phyloP scores from a whole-genome alignment of 2,797 vertebrate species.

The Vireo griseus region DNA sequence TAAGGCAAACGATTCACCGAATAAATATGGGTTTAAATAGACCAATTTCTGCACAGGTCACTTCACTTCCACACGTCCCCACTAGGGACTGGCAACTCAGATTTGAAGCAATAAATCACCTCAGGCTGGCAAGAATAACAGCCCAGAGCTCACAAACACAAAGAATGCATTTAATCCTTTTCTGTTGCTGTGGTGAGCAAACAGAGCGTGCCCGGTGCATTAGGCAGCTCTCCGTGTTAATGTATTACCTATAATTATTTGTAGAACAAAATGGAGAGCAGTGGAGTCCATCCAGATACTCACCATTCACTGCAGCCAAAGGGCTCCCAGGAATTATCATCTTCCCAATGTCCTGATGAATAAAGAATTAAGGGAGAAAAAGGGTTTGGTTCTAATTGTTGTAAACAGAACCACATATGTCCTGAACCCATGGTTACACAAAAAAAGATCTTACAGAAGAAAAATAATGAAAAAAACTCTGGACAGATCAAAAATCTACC shows the following conservation, averaged over 20 bases:
- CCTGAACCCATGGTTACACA: background rate
- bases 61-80: background rate
- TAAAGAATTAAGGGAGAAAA: background rate
- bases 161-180: conserved; percentile 22
- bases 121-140: background rate
- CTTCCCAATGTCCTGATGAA: background rate
- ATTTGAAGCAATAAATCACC: background rate
- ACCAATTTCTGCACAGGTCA: background rate
- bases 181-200: conserved; percentile 10
- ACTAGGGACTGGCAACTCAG: background rate
- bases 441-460: background rate
- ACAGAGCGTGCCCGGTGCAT: background rate
- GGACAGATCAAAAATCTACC: background rate
- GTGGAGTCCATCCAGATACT: background rate
- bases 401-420: background rate
- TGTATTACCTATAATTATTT: background rate
- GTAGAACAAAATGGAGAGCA: background rate
- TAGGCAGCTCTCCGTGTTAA: background rate
- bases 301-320: background rate
- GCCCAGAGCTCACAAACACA: background rate
- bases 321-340: background rate
- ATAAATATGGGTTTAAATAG: background rate
- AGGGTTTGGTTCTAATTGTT: background rate
- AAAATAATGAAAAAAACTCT: background rate
- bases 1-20: background rate